Conservation (phyloP, 1,140 invertebrate species). For the Melipona quadrifasciata region DNA sequence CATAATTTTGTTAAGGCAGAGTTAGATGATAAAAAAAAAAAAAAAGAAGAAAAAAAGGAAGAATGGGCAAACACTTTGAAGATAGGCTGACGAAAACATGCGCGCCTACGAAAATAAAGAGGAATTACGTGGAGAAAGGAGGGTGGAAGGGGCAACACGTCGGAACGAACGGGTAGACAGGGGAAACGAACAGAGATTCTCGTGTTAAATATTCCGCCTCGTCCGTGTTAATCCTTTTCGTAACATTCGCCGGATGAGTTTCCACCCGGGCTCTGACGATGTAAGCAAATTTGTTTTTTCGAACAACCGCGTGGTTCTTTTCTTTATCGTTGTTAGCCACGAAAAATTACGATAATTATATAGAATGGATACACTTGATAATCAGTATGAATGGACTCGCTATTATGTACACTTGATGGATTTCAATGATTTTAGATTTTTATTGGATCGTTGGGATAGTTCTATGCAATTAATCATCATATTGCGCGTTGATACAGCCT, state of each 20-base stretch:
- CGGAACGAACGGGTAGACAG: background rate
- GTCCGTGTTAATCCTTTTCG: background rate
- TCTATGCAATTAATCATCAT: too few species aligned
- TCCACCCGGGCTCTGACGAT: background rate
- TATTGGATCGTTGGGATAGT: too few species aligned
- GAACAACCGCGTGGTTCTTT: background rate
- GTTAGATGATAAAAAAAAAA: background rate
- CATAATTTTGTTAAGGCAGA: constrained; percentile 48
- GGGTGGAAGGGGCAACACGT: background rate
- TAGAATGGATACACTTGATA: too few species aligned
- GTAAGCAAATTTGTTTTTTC: background rate
- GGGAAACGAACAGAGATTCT: constrained; percentile 16
- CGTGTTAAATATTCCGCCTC: constrained; percentile 15
- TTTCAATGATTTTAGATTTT: too few species aligned
- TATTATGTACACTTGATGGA: too few species aligned
- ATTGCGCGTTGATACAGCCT: too few species aligned
- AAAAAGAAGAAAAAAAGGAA: background rate
- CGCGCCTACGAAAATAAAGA: background rate
- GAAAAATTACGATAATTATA: background rate
- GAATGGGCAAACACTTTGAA: background rate
- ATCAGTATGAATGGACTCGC: too few species aligned
- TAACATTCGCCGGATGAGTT: background rate
- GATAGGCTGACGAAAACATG: background rate
- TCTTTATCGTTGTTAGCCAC: background rate
- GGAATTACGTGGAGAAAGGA: constrained; percentile 1